phyloP scores from a whole-genome alignment of 2,888 invertebrate genomes.

The Caradrina clavipalpis region DNA sequence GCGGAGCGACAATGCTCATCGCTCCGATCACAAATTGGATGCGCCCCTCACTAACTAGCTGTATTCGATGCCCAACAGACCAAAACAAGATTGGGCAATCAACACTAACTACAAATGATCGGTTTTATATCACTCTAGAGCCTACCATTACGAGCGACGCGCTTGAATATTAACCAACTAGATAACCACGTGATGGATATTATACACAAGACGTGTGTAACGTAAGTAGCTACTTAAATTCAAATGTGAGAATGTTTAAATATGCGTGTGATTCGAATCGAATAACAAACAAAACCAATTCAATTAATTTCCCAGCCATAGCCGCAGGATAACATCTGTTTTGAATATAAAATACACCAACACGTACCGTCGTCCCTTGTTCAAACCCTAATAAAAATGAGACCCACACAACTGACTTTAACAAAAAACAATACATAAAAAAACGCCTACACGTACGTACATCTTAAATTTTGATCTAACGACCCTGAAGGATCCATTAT shows the following conservation, averaged over 20 bases:
- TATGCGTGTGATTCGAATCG: constrained; percentile 83
- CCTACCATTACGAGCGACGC: constrained; percentile 50
- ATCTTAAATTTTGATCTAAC: constrained; percentile 89
- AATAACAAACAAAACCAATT: constrained; percentile 86
- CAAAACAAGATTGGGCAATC: constrained; percentile 73
- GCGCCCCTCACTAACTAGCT: constrained; percentile 70
- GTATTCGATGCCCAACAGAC: constrained; percentile 62
- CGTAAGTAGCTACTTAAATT: constrained; percentile 68
- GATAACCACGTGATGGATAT: constrained; percentile 64
- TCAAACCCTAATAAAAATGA: constrained; percentile 84
- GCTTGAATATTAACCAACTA: constrained; percentile 65
- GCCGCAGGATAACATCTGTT: constrained; percentile 88
- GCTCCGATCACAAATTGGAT: constrained; percentile 71
- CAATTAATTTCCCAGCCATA: constrained; percentile 87
- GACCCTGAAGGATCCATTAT: constrained; percentile 87
- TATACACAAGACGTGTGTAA: constrained; percentile 63
- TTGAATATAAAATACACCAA: constrained; percentile 88
- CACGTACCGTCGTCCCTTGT: constrained; percentile 80
- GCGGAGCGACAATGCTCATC: constrained; percentile 69
- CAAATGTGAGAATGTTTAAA: constrained; percentile 82
- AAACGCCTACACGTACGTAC: constrained; percentile 84
- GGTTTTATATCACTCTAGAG: constrained; percentile 58
- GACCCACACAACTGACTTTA: constrained; percentile 81
- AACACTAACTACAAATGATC: constrained; percentile 66
- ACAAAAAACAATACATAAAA: constrained; percentile 82